Evolutionary conservation across 1,140 invertebrate genomes (phyloP).

Genomic region (Bombus vancouverensis): DNA sequence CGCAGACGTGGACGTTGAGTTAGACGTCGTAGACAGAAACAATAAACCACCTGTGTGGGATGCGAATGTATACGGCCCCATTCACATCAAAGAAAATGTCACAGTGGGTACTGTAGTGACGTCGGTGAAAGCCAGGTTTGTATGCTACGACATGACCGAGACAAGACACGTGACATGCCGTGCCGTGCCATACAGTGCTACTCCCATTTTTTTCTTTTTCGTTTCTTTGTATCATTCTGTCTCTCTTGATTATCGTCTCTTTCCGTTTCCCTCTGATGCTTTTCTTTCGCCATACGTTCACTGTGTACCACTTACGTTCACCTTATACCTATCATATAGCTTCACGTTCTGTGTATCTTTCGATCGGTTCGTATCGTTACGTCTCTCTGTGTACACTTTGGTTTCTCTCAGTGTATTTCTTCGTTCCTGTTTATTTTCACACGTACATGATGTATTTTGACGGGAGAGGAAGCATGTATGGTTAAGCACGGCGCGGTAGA

Average conservation of each 20-base stretch:
- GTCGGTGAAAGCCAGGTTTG: slow-evolving; percentile 98
- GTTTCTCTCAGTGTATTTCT: not conserved
- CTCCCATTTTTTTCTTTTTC: slow-evolving; percentile 29
- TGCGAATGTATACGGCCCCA: slow-evolving; percentile 95
- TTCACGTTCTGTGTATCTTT: not conserved
- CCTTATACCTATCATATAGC: not conserved
- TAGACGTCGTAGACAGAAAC: slow-evolving; percentile 98
- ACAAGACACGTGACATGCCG: slow-evolving; percentile 79
- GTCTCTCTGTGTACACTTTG: not conserved
- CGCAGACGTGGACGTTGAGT: slow-evolving; percentile 97
- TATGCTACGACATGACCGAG: slow-evolving; percentile 86
- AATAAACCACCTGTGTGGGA: slow-evolving; percentile 98
- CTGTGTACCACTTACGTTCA: not conserved
- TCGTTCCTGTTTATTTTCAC: slow-evolving; percentile 8
- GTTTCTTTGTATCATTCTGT: slow-evolving; percentile 3
- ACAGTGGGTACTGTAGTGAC: slow-evolving; percentile 98
- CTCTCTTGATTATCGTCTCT: not conserved
- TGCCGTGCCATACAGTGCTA: slow-evolving; percentile 73
- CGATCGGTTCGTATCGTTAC: slow-evolving; percentile 21
- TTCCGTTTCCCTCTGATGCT: not conserved
- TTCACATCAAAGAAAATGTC: slow-evolving; percentile 98
- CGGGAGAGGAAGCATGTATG: slow-evolving; percentile 72
- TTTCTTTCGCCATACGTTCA: not conserved
- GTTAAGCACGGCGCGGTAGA: slow-evolving; percentile 76
- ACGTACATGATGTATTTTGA: slow-evolving; percentile 41